Percentiles rank a stretch among this genome's conserved stretches.
phyloP scores from a whole-genome alignment of 1,140 invertebrate genomes.

The Thereuonema tuberculata region DNA sequence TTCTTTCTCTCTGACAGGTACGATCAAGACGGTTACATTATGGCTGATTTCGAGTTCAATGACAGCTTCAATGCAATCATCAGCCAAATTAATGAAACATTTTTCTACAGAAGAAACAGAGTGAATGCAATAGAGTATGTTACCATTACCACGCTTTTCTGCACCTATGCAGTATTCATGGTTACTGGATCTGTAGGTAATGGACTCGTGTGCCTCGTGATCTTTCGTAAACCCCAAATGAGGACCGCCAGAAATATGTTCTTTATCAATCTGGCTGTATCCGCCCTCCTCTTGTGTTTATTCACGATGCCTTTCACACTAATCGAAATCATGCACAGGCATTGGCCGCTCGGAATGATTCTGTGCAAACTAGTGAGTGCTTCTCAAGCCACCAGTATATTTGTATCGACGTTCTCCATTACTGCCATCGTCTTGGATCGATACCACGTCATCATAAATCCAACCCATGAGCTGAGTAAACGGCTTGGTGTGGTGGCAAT shows the following conservation, averaged over 20 bases:
- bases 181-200: conserved; percentile 62
- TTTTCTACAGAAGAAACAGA: too few species aligned
- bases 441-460: conserved; percentile 66
- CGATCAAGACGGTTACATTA: too few species aligned
- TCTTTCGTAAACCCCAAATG: conserved; percentile 64
- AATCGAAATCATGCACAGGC: conserved; percentile 56
- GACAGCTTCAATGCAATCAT: too few species aligned
- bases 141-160: too few species aligned
- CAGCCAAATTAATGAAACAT: too few species aligned
- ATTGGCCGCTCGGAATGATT: conserved; percentile 32
- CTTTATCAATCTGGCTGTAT: conserved; percentile 76
- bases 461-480: conserved; percentile 58
- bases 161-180: conserved; percentile 56
- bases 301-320: conserved; percentile 74
- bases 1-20: too few species aligned
- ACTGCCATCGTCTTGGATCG: conserved; percentile 75
- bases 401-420: conserved; percentile 78
- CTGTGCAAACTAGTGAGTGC: conserved; percentile 64
- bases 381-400: conserved; percentile 70
- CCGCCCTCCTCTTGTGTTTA: conserved; percentile 65
- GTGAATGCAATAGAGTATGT: too few species aligned
- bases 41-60: too few species aligned
- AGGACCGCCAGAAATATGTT: conserved; percentile 73
- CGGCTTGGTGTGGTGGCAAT: conserved; percentile 53
- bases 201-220: conserved; percentile 59